Percentiles rank a stretch among this genome's conserved stretches.
These are phyloP conservation scores for Babyrousa celebensis DNA, from an alignment of 2,797 vertebrate genomes.

Conservation along the genomic window DNA sequence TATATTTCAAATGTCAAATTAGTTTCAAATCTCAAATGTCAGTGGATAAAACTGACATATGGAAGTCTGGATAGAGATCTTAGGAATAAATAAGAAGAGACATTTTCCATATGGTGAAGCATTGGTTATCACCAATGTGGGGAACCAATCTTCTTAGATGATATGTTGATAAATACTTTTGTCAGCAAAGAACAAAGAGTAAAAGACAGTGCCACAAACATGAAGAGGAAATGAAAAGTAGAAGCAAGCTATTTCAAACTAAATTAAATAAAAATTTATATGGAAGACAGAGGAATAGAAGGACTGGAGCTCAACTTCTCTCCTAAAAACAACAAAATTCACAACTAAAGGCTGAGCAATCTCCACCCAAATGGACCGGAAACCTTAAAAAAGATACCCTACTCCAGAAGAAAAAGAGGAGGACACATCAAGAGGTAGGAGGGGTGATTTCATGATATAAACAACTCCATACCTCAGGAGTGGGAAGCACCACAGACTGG, in stretches of 20 bases:
- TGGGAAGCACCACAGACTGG: too few species aligned
- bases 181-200: conserved; percentile 71
- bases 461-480: too few species aligned
- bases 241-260: conserved; percentile 65
- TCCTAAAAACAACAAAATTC: too few species aligned
- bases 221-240: conserved; percentile 71
- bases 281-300: background rate
- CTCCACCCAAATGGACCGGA: too few species aligned
- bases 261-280: conserved; percentile 78
- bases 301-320: too few species aligned
- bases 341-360: too few species aligned
- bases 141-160: conserved; percentile 41
- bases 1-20: conserved; percentile 57
- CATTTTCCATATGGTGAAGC: conserved; percentile 58
- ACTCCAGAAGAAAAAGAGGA: too few species aligned
- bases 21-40: conserved; percentile 58
- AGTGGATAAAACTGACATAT: conserved; percentile 5
- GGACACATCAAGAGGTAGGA: too few species aligned
- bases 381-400: too few species aligned
- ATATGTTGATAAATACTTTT: conserved; percentile 76
- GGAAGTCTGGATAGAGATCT: conserved; percentile 44
- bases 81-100: conserved; percentile 61
- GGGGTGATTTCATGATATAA: too few species aligned
- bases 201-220: conserved; percentile 63
- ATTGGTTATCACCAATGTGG: background rate